Evolutionary conservation across 2,797 vertebrate species (phyloP).

Genomic region (Austrolebias charrua): DNA sequence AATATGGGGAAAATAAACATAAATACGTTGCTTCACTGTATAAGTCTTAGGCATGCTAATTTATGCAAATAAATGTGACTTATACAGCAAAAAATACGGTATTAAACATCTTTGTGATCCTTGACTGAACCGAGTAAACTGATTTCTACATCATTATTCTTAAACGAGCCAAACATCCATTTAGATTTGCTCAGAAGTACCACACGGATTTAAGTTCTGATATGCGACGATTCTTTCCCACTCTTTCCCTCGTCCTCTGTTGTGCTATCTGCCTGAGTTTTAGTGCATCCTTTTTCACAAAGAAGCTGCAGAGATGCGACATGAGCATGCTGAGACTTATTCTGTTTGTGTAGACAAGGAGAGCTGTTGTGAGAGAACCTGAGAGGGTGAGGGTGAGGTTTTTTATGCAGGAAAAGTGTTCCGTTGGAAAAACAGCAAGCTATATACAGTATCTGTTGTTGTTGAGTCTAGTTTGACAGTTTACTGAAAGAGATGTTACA

Average conservation of each 20-base stretch:
- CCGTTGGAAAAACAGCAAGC: conserved; percentile 9
- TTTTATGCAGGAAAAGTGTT: conserved; percentile 9
- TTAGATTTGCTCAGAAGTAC: conserved; percentile 30
- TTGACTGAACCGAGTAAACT: conserved; percentile 1
- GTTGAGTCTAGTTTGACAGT: not conserved
- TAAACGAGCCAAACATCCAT: conserved; percentile 14
- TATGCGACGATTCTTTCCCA: not conserved
- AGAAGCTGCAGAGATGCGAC: conserved; percentile 8
- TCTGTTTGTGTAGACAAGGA: conserved; percentile 1
- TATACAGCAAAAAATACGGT: no score
- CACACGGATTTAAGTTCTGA: conserved; percentile 19
- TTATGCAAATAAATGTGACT: no score
- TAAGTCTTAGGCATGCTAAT: no score
- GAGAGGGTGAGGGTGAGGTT: not conserved
- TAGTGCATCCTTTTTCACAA: conserved; percentile 11
- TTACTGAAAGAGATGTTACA: not conserved
- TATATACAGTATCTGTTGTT: not conserved
- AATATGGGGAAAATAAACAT: no score
- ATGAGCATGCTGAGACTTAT: conserved; percentile 1
- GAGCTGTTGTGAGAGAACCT: conserved; percentile 14
- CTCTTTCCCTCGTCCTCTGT: not conserved
- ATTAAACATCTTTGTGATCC: not conserved
- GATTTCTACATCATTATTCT: not conserved
- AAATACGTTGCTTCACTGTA: no score
- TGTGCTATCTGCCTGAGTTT: conserved; percentile 4